A percentile compares a stretch with the other conserved stretches of the same genome.
phyloP scores from a whole-genome alignment of 2,797 vertebrate genomes.

The Manis crassicaudata region DNA sequence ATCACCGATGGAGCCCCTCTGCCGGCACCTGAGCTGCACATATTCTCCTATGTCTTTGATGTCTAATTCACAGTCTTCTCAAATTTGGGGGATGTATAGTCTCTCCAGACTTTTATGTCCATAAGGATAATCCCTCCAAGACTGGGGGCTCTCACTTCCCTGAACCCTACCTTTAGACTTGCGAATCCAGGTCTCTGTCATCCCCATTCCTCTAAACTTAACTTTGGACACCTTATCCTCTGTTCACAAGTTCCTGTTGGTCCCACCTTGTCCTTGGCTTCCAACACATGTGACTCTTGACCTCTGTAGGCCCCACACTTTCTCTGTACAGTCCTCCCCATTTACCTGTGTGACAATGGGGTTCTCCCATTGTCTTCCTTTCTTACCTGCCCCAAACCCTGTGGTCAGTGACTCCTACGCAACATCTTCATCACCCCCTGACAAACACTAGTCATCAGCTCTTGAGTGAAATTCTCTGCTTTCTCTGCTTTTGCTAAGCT shows the following conservation, averaged over 20 bases:
- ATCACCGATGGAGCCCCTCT: background rate
- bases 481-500: background rate
- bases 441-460: background rate
- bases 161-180: background rate
- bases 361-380: too few species aligned
- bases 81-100: background rate
- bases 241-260: background rate
- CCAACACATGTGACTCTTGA: background rate
- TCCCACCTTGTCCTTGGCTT: background rate
- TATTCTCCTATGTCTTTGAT: background rate
- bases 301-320: background rate
- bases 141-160: background rate
- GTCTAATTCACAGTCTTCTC: background rate
- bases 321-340: background rate
- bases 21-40: background rate
- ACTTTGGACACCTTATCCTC: background rate
- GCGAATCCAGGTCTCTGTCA: background rate
- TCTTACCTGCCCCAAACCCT: background rate
- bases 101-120: background rate
- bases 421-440: fast-evolving
- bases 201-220: background rate
- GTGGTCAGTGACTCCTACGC: background rate
- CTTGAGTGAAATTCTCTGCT: background rate
- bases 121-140: background rate
- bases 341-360: background rate